Percentiles rank a stretch among this genome's conserved stretches.
Evolutionary conservation across 2,113 vertebrate species (phyloP).

Genomic region (Pteronura brasiliensis): DNA sequence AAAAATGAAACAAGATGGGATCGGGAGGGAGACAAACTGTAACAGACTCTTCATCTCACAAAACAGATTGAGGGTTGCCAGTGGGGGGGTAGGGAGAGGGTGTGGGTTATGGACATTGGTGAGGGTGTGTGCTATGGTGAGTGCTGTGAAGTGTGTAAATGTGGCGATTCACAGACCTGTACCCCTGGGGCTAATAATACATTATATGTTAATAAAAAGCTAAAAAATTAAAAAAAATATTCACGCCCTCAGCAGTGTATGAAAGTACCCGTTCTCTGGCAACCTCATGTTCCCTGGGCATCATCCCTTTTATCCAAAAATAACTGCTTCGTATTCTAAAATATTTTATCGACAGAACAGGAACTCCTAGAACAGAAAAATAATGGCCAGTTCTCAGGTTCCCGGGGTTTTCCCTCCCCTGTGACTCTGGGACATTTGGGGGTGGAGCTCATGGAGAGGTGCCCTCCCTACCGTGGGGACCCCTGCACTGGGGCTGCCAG

Average conservation of each 20-base stretch:
- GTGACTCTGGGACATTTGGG: not conserved
- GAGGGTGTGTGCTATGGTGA: too few species aligned
- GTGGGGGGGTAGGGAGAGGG: too few species aligned
- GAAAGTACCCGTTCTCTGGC: rapidly evolving
- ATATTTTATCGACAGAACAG: not conserved
- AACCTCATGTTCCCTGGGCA: rapidly evolving
- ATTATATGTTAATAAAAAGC: too few species aligned
- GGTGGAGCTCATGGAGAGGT: rapidly evolving
- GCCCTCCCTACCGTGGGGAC: not conserved
- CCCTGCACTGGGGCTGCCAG: not conserved
- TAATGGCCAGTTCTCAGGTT: not conserved
- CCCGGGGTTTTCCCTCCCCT: not conserved
- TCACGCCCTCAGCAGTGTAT: rapidly evolving
- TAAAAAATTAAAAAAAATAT: too few species aligned
- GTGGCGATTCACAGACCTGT: too few species aligned
- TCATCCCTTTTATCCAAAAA: not conserved
- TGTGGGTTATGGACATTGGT: too few species aligned
- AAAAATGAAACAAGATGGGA: too few species aligned
- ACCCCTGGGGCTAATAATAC: too few species aligned
- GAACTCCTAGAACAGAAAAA: not conserved
- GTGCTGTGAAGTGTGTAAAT: too few species aligned
- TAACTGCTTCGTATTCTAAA: not conserved
- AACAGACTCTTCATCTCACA: too few species aligned
- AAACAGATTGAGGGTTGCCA: too few species aligned
- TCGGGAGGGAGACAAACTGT: too few species aligned